Percentiles rank a stretch among this genome's conserved stretches.
Conservation (phyloP, 1,140 invertebrate genomes). For the Neoseiulus cucumeris region DNA sequence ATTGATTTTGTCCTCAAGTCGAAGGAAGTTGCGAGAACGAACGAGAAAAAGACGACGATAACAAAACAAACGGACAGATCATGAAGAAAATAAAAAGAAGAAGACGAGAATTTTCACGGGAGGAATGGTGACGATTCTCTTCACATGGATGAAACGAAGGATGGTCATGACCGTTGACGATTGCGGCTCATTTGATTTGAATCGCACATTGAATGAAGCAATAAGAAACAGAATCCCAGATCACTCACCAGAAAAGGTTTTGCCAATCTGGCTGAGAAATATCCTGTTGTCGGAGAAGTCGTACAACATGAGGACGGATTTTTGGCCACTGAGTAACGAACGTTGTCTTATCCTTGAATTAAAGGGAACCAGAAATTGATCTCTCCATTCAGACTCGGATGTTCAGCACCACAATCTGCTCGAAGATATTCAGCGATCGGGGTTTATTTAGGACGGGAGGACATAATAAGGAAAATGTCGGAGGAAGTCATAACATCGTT, state of each 20-base stretch:
- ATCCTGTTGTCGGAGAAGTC: slow-evolving; percentile 71
- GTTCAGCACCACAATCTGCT: too few relatives aligned
- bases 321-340: slow-evolving; percentile 90
- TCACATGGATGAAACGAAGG: too few relatives aligned
- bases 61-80: background rate
- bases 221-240: too few relatives aligned
- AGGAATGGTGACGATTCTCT: too few relatives aligned
- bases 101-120: too few relatives aligned
- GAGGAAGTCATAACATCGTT: too few relatives aligned
- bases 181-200: background rate
- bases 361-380: background rate
- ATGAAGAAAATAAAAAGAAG: background rate
- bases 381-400: too few relatives aligned
- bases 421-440: too few relatives aligned
- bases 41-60: background rate
- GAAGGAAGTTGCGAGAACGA: background rate
- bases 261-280: slow-evolving; percentile 91
- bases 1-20: background rate
- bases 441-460: too few relatives aligned
- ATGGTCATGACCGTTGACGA: too few relatives aligned
- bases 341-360: slow-evolving; percentile 6
- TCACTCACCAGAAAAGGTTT: slow-evolving; percentile 68
- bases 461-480: too few relatives aligned
- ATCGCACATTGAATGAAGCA: background rate
- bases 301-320: slow-evolving; percentile 78